Evolutionary conservation across 2,797 vertebrate genomes (phyloP), one percentile per base, ranked within the genome.

Genomic region (Oreortyx pictus): DNA sequence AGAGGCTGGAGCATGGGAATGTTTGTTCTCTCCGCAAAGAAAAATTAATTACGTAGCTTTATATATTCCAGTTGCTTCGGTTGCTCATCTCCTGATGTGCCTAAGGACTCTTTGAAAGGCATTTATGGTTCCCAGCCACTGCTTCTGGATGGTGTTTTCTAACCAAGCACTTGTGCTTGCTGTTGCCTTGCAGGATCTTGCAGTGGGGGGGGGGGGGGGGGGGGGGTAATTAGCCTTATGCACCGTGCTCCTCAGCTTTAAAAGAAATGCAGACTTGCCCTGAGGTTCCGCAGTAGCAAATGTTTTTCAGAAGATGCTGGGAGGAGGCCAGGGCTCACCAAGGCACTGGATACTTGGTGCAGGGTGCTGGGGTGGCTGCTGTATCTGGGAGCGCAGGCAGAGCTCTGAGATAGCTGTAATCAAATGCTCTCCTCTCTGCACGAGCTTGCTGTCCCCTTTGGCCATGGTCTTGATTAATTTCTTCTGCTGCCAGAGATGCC

Each of bases 1-100:
- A 73, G 87, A 82, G 85, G 89, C 62, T 86, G 87, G 73, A 85
- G 80, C 84, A 73, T 83, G 84, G 86, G 84, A 94, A 90, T 85
- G 86, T 94, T 93, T 94, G 77, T 80, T 81, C 84, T 94, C 59
- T 64, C 50, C 0, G 37, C 82, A 91, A 81, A 89, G 50, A 78
- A 56, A 80, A 92, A 94, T 90, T 90, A 93, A 92, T 94, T 88
- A 89, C 76, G 56, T 74, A 90, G 89, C 84, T 94, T 92, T 94
- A 92, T 93, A 90, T 90, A 94, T 94, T 92, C 84, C 89, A 92
- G 56, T 94, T 83, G 89, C 86, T 93, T 88, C 83, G 66, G 76
- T 89, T 75, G 76, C 71, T 78, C 6, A 9, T 80, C 72, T 94
- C 84, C 79, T 72, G 33, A 72, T 78, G 65, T 49, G 86, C 79